These are phyloP conservation scores for Drosophila cognata DNA, from an alignment of 2,888 invertebrate species.

Conservation along the genomic window DNA sequence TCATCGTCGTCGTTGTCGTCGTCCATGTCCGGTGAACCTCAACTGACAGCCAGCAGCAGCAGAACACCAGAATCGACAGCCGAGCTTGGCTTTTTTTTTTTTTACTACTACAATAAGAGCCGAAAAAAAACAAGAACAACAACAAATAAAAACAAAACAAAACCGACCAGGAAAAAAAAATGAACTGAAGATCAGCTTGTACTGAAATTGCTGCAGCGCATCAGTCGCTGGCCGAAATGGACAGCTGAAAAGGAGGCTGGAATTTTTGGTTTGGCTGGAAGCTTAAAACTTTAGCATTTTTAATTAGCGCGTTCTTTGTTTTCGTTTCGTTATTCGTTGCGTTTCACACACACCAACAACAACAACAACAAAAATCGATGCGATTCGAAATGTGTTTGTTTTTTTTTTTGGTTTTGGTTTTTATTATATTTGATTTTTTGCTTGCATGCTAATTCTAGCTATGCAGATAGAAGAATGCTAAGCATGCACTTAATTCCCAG, in stretches of 20 bases:
- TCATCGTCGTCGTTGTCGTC: constrained; percentile 23
- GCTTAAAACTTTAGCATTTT: constrained; percentile 83
- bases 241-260: constrained; percentile 81
- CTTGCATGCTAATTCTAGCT: constrained; percentile 57
- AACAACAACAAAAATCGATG: constrained; percentile 33
- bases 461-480: neutral
- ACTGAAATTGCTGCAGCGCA: constrained; percentile 68
- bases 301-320: constrained; percentile 85
- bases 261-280: constrained; percentile 62
- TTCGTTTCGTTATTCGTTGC: constrained; percentile 83
- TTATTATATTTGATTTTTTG: constrained; percentile 9
- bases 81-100: constrained; percentile 47
- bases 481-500: neutral
- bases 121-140: constrained; percentile 36
- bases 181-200: constrained; percentile 57
- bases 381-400: constrained; percentile 50
- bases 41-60: constrained; percentile 63
- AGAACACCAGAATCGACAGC: constrained; percentile 75
- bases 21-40: constrained; percentile 50
- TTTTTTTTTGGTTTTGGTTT: neutral
- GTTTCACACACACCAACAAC: constrained; percentile 46
- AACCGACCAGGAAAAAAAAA: constrained; percentile 41
- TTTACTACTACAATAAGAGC: constrained; percentile 73
- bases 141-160: constrained; percentile 32
- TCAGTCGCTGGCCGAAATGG: constrained; percentile 54